Conservation (phyloP, 1,140 invertebrate species). For the Sinonovacula constricta region DNA sequence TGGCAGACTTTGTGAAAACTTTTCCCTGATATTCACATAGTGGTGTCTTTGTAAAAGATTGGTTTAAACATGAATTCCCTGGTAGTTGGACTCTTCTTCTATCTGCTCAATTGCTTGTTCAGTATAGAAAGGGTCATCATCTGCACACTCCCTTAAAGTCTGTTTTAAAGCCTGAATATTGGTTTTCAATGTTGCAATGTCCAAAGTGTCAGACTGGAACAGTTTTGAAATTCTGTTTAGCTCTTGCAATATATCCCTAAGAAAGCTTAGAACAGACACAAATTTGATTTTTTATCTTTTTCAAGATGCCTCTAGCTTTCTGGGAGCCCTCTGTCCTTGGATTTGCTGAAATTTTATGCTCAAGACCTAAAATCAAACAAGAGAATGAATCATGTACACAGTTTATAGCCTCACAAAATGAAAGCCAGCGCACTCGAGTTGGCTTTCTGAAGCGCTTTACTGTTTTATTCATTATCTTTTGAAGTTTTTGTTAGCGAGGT, state of each 20-base stretch:
- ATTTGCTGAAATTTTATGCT: not conserved
- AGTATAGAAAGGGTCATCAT: constrained; percentile 18
- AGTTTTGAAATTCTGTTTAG: constrained; percentile 12
- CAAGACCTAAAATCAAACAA: not conserved
- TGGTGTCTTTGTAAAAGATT: not conserved
- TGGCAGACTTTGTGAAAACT: no score
- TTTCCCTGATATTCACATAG: no score
- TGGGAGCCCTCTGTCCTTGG: not conserved
- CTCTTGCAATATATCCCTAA: constrained; percentile 13
- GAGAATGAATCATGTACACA: not conserved
- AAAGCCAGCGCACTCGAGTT: constrained; percentile 8
- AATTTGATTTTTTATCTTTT: constrained; percentile 6
- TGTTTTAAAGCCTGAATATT: constrained; percentile 12
- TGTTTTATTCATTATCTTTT: not conserved
- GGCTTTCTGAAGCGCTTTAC: constrained; percentile 3
- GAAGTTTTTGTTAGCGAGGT: not conserved
- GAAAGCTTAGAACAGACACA: constrained; percentile 8
- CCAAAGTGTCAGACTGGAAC: constrained; percentile 1
- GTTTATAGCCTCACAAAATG: constrained; percentile 9
- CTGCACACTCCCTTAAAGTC: not conserved
- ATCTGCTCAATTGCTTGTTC: constrained; percentile 15
- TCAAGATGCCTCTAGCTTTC: constrained; percentile 13
- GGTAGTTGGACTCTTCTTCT: not conserved
- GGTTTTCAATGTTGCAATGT: not conserved
- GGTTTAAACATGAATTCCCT: not conserved